Conservation (phyloP, 2,888 invertebrate genomes). For the Orthosia gracilis region DNA sequence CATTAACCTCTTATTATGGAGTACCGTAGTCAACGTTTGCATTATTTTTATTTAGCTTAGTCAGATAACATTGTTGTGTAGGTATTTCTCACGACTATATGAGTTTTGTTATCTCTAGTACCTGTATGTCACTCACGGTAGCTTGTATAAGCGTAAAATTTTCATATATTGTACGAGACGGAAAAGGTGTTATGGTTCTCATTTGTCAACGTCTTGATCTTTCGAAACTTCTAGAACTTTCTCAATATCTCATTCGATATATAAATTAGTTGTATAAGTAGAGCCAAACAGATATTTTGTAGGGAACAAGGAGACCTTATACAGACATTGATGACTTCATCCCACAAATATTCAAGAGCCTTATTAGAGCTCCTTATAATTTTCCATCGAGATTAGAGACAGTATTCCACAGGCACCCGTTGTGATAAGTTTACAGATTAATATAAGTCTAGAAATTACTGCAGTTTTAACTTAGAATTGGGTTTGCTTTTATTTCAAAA, state of each 20-base stretch:
- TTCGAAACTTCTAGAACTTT: conserved; percentile 50
- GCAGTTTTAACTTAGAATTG: conserved; percentile 32
- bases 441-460: conserved; percentile 34
- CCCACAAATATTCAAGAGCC: conserved; percentile 50
- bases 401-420: conserved; percentile 31
- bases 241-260: conserved; percentile 18
- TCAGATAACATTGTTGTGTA: conserved; percentile 41
- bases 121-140: conserved; percentile 23
- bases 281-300: conserved; percentile 26
- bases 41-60: conserved; percentile 58
- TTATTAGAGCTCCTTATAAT: conserved; percentile 50
- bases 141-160: conserved; percentile 6
- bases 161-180: conserved; percentile 5
- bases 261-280: conserved; percentile 16
- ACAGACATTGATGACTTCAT: conserved; percentile 60
- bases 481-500: conserved; percentile 14
- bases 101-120: conserved; percentile 34
- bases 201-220: conserved; percentile 26
- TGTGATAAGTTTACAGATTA: conserved; percentile 38
- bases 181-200: conserved; percentile 3
- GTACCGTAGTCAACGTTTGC: conserved; percentile 41
- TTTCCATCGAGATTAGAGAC: conserved; percentile 56
- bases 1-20: conserved; percentile 65
- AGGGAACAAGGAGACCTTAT: conserved; percentile 53
- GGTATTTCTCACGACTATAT: conserved; percentile 58